Evolutionary conservation across 2,113 vertebrate species (phyloP), one percentile per base, ranked within the genome.

Genomic region (Mixornis gularis): DNA sequence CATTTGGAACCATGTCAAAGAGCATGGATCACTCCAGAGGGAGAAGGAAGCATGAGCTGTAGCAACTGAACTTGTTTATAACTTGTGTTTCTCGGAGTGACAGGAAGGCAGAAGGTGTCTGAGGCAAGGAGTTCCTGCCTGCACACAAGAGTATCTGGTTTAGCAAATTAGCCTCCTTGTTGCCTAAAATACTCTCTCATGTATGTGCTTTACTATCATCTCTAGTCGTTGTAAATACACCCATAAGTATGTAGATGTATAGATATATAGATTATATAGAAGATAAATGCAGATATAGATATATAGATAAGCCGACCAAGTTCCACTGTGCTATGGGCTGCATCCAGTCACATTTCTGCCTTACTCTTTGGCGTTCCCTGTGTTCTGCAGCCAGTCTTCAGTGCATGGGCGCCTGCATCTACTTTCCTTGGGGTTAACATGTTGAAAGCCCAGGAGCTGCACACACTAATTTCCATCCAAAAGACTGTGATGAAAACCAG

Each of bases 51-150:
- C 58, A 76, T 78, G 52, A 93, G 90, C 91, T 59, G 0, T 95
- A 92, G 93, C 94, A 96, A 91, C 93, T 72, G 76, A 76, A 49
- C 89, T 91, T 93, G 86, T 97, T 97, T 93, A 81, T 89, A 85
- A 76, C 73, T 88, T 65, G 20, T 82, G 52, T 92, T 91, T 83
- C 91, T 95, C 13, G n/a, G 81, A 91, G 49, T 56, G 74, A 94
- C 83, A 87, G 79, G 81, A 89, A 91, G 85, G 68, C 89, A 95
- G 82, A 65, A 95, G 91, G 43, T 77, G 40, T 90, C 79, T 46
- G 51, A 91, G 49, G 71, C 68, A 79, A 94, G 58, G 49, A 66
- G 44, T 30, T 89, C 48, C 44, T 89, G 79, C 49, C 16, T 81
- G 79, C 62, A 58, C 56, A 81, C 7, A 17, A 7, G 86, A 79